These are phyloP conservation scores for Pedicia rivosa DNA, from an alignment of 2,888 invertebrate genomes.

Conservation along the genomic window DNA sequence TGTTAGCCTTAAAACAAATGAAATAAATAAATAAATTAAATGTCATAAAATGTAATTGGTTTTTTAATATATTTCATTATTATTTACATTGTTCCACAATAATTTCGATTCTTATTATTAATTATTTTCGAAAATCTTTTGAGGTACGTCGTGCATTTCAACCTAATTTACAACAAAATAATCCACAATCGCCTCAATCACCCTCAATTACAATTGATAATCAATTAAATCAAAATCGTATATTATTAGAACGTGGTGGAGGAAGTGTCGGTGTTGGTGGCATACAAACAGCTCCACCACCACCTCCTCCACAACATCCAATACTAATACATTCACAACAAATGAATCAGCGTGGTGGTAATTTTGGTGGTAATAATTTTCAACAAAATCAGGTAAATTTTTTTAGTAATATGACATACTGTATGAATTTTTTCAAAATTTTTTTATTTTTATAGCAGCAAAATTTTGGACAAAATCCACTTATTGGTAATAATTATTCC, in stretches of 20 bases:
- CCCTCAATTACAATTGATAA: conserved; percentile 1
- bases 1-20: too few relatives aligned
- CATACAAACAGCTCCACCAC: neutral
- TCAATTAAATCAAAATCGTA: conserved; percentile 1
- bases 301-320: conserved; percentile 27
- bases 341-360: conserved; percentile 14
- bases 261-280: conserved; percentile 14
- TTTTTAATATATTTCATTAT: too few relatives aligned
- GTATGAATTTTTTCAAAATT: too few relatives aligned
- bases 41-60: too few relatives aligned
- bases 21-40: too few relatives aligned
- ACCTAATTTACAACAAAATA: too few relatives aligned
- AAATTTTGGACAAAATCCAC: conserved; percentile 3
- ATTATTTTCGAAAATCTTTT: too few relatives aligned
- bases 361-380: conserved; percentile 17
- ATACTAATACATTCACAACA: conserved; percentile 23
- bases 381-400: conserved; percentile 13
- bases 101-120: too few relatives aligned
- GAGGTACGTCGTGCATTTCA: conserved; percentile 20
- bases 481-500: conserved; percentile 15
- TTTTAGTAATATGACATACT: conserved; percentile 14
- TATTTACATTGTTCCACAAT: too few relatives aligned
- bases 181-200: conserved; percentile 4
- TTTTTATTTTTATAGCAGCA: too few relatives aligned
- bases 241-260: conserved; percentile 12